Evolutionary conservation across 2,797 vertebrate species (phyloP), one percentile per base, ranked within the genome.

Genomic region (Peromyscus attwateri): DNA sequence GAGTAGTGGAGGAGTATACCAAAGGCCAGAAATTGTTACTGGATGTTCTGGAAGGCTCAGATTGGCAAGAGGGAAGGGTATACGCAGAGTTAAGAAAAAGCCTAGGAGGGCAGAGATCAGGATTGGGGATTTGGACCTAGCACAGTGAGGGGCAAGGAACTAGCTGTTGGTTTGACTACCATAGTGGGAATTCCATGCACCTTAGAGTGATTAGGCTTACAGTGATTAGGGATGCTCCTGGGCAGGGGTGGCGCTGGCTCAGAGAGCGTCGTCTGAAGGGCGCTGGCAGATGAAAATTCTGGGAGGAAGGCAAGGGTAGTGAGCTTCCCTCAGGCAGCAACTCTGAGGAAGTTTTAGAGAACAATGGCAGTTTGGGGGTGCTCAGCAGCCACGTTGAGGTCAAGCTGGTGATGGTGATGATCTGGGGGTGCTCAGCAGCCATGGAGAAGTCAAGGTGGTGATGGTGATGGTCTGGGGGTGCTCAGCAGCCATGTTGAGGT

Each of bases 141-240:
- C 3, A 1, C 12, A 82, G 19, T 6, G 34, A 52, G 0, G 14
- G 10, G 17, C n/a, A 4, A 16, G 10, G 73, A 60, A 7, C 4
- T 34, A 7, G 21, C 19, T 23, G 1, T 3, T 80, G 76, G 64
- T 5, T 55, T 55, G 21, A n/a, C 31, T 17, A 10, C 2, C 1
- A 17, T 14, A 0, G 17, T 1, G 14, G 49, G 37, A 60, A 2
- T 40, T 16, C 16, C 75, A 12, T n/a, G 31, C 4, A 37, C 31
- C 27, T 88, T 60, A 4, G 16, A 43, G n/a, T 60, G 34, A n/a
- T 27, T 11, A 17, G 23, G 21, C 23, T 5, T 9, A 3, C 19
- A 19, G 9, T 19, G 52, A 55, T 19, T 46, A 29, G 40, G 40
- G 89, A 9, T 80, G n/a, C 17, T 0, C 0, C 8, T 64, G 64